Evolutionary conservation across 2,888 invertebrate genomes (phyloP), one percentile per base, ranked within the genome.

Genomic region (Limenitis camilla): DNA sequence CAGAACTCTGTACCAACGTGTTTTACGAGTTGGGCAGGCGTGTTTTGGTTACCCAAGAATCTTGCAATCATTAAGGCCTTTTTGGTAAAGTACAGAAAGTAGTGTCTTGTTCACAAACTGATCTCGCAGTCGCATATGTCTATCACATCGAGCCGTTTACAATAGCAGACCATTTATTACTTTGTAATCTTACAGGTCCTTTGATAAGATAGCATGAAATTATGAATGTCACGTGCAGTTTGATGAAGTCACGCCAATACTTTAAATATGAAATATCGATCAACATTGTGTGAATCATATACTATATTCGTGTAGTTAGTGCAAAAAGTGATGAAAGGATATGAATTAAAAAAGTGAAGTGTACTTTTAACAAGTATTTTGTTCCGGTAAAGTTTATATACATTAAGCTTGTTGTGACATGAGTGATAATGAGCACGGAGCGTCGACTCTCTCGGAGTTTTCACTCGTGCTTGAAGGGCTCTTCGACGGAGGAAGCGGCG

Each of bases 381-480:
- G 53, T 40, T 62, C 69, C 69, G 64, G 61, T 64, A 66, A 60
- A 60, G 63, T 56, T 49, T 32, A 46, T 46, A 54, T 39, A 51
- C 44, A 66, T 66, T 68, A 56, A 64, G 68, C 60, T 67, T 65
- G 61, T 66, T 61, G 67, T 77, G 85, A 82, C 71, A 85, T 86
- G 86, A 72, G 69, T 76, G 76, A 84, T 63, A 65, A 88, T 88
- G 88, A 88, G 88, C 65, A 86, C 88, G 71, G 88, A 89, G 70
- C 81, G 90, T 59, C 88, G 91, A 55, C 86, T 91, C 60, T 91
- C 91, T 44, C 88, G 91, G 72, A 91, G 91, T 71, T 91, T 92
- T 74, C 91, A 91, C 80, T 91, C 91, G 56, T 92, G 92, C 68
- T 84, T 92, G 64, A 90, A 91, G 64, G 91, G 91, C 35, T 88